Evolutionary conservation across 2,113 vertebrate genomes (phyloP), one percentile per base, ranked within the genome.

Genomic region (Aramus guarauna): DNA sequence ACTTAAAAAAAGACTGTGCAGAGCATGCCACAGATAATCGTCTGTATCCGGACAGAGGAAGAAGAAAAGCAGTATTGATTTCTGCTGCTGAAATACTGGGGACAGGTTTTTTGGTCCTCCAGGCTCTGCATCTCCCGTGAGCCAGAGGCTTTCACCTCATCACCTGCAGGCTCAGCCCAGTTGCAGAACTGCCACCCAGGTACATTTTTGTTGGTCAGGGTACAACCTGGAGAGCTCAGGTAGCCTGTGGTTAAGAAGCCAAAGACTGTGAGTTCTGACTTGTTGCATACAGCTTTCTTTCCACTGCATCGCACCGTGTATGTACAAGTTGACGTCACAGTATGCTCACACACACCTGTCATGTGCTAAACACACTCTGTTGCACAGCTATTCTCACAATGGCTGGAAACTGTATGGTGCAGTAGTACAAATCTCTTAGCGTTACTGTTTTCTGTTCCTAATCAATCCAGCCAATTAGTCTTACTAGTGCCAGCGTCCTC

Each of bases 321-420:
- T 36, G 39, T 59, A 3, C 0, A 0, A 7, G 17, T 15, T 32
- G 29, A 5, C 22, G 39, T 17, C 59, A 24, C 32, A 5, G 41
- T 3, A 34, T 1, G 1, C 34, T 90, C 37, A 17, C 36, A 14
- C 36, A 14, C 8, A 1, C 29, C 37, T 29, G 50, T 11, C 15
- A 6, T 9, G 26, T 60, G 47, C 43, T 53, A 13, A 19, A 43
- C 23, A 10, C 8, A 5, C 29, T 5, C 6, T 32, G 62, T 7
- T 72, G 0, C 18, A 67, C 48, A 53, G 41, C 69, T 41, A 0
- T n/a, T 69, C 60, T 50, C 2, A 2, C 1, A 9, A 15, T 41
- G 60, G 12, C 45, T 66, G 56, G 23, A 30, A 13, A 29, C 60
- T 19, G 23, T 15, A 6, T 5, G 26, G 20, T 6, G 6, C 10